Evolutionary conservation across 2,113 vertebrate genomes (phyloP).

Genomic region (Pimephales promelas): DNA sequence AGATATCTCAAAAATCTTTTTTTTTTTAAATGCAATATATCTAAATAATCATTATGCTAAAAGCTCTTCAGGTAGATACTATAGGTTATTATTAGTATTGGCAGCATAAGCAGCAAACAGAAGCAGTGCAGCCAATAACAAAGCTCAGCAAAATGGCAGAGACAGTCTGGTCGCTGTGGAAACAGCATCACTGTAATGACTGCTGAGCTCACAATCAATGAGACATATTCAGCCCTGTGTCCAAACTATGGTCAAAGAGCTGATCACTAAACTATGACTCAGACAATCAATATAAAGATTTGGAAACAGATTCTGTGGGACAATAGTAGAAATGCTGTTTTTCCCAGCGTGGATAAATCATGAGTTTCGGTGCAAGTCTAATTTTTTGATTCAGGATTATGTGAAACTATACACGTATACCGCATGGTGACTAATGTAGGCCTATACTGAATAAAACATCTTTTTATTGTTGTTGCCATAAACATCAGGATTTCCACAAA

Average conservation of each 20-base stretch:
- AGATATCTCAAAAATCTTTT: background rate
- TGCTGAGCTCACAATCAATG: constrained; percentile 46
- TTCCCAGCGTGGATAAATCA: background rate
- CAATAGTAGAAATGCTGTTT: background rate
- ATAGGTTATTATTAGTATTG: constrained; percentile 7
- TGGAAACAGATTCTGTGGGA: background rate
- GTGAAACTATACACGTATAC: background rate
- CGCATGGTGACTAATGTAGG: background rate
- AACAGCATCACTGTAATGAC: constrained; percentile 35
- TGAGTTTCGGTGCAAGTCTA: background rate
- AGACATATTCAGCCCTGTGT: background rate
- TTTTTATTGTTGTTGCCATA: background rate
- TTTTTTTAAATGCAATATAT: background rate
- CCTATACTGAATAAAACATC: background rate
- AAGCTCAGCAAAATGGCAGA: constrained; percentile 44
- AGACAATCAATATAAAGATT: constrained; percentile 12
- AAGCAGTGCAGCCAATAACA: constrained; percentile 20
- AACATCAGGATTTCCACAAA: background rate
- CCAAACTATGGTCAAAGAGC: constrained; percentile 18
- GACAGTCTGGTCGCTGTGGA: constrained; percentile 28
- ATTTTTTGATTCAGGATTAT: background rate
- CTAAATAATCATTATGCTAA: background rate
- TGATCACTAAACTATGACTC: constrained; percentile 14
- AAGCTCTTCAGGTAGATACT: background rate
- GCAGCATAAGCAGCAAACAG: background rate